These are phyloP conservation scores for Patella vulgata DNA, from an alignment of 1,140 invertebrate genomes.

Conservation along the genomic window DNA sequence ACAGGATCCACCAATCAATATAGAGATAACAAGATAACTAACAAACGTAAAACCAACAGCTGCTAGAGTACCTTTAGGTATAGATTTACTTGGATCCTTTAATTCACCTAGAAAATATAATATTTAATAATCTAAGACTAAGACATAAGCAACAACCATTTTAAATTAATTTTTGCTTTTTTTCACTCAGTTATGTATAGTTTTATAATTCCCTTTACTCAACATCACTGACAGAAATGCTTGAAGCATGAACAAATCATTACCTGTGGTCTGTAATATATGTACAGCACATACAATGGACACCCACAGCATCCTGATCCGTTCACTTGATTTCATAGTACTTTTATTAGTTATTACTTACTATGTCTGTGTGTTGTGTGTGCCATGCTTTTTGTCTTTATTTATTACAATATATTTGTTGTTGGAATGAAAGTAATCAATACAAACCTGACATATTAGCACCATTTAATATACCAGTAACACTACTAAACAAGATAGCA, in stretches of 20 bases:
- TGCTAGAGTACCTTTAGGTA: slow-evolving; percentile 92
- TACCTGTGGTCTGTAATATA: not conserved
- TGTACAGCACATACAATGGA: not conserved
- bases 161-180: no score
- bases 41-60: slow-evolving; percentile 91
- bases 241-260: not conserved
- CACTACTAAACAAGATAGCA: slow-evolving; percentile 79
- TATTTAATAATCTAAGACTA: not conserved
- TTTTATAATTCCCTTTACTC: not conserved
- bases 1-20: slow-evolving; percentile 89
- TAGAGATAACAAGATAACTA: slow-evolving; percentile 86
- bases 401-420: no score
- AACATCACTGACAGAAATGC: not conserved
- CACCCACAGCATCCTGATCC: no score
- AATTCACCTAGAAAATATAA: slow-evolving; percentile 78
- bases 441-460: slow-evolving; percentile 97
- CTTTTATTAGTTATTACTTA: no score
- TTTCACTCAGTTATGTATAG: not conserved
- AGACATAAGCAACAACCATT: not conserved
- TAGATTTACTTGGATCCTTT: slow-evolving; percentile 90
- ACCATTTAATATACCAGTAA: slow-evolving; percentile 99
- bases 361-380: no score
- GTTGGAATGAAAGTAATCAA: no score
- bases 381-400: no score
- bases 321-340: no score